Evolutionary conservation across 92 coral and sea anemone genomes (phyloP), one percentile per base, ranked within the genome.

Genomic region (Desmophyllum pertusum): DNA sequence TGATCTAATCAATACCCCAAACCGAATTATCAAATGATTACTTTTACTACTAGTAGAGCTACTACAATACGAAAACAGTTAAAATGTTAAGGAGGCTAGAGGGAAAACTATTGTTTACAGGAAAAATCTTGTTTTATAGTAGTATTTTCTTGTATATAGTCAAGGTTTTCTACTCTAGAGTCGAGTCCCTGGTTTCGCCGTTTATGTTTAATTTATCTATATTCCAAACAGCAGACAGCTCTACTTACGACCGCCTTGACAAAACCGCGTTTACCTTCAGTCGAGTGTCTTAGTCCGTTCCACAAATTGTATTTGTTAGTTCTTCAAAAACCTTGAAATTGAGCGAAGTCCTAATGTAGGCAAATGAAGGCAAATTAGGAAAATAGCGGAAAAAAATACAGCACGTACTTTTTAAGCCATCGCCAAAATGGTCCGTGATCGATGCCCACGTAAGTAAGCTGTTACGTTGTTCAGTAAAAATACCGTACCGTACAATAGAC

Each of bases 261-360:
- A n/a, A n/a, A n/a, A 63, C 14, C 35, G 7, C 30, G 70, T 79
- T 66, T 79, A 79, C 84, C 73, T 79, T 45, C 38, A 46, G 36
- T 61, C 55, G 30, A 78, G 50, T 61, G 73, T 31, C 57, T 78
- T 63, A 62, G 41, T 25, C 17, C 23, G 30, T 11, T 23, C 36
- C 29, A 6, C 55, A 42, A 41, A 59, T 25, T 25, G 50, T 36
- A 53, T 0, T 21, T 77, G 50, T n/a, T 15, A 40, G 3, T 62
- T 40, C 40, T 35, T 39, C 40, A 62, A 40, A n/a, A 11, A n/a
- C 41, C 9, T 39, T 25, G 41, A 78, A 63, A 10, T 35, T 3
- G 6, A 9, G 14, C 17, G 30, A 31, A 74, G 61, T 11, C 59
- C 29, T n/a, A 35, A 7, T 4, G 42, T 36, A 17, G 33, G 27